These are phyloP conservation scores for Kryphioiulus occultus DNA, from an alignment of 2,888 invertebrate genomes.

Conservation along the genomic window DNA sequence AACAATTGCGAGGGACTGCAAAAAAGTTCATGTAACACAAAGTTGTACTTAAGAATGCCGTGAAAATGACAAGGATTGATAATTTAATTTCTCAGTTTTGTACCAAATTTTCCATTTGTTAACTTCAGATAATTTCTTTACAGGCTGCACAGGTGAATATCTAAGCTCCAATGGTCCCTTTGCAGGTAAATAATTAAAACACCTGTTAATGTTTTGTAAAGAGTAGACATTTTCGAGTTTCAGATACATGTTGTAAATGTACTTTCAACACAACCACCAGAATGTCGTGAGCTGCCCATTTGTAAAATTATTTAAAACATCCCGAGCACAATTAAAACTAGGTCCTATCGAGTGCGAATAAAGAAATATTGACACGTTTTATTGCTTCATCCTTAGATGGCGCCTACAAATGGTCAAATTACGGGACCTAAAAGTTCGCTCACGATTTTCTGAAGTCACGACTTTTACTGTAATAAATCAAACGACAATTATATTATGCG, in stretches of 20 bases:
- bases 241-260: no score
- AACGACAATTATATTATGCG: background rate
- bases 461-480: background rate
- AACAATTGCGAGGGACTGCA: background rate
- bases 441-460: background rate
- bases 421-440: background rate
- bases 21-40: background rate
- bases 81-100: no score
- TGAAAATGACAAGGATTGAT: no score
- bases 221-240: background rate
- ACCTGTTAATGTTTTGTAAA: no score
- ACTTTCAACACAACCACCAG: background rate
- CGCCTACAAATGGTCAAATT: constrained; percentile 1
- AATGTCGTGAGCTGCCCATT: background rate
- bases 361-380: background rate
- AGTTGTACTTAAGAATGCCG: no score
- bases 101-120: no score
- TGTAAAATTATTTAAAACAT: background rate
- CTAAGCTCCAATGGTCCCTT: no score
- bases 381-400: background rate
- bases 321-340: background rate
- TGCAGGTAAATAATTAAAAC: no score
- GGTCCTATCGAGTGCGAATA: background rate
- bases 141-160: no score
- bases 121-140: no score